Percentiles rank a stretch among this genome's conserved stretches.
These are phyloP conservation scores for Cybosia mesomella DNA, from an alignment of 2,888 invertebrate species.

Conservation along the genomic window DNA sequence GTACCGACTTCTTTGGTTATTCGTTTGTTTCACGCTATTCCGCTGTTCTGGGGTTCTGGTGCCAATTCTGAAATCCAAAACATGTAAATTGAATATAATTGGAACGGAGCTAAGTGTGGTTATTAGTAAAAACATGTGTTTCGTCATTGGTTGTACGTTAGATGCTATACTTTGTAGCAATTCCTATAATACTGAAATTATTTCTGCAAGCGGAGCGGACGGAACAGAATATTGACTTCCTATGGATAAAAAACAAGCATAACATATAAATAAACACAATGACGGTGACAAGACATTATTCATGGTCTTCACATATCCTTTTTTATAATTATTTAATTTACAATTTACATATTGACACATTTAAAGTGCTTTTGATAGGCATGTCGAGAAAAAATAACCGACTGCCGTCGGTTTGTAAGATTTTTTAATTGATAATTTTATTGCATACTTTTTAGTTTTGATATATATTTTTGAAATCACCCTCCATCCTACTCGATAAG, in stretches of 20 bases:
- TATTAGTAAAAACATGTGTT: conserved; percentile 34
- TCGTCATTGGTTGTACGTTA: conserved; percentile 24
- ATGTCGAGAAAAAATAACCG: too few species aligned
- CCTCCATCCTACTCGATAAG: too few species aligned
- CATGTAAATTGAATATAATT: conserved; percentile 50
- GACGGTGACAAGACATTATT: background rate
- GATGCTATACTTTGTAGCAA: conserved; percentile 21
- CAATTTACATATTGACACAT: too few species aligned
- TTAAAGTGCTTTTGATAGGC: too few species aligned
- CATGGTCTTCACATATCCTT: background rate
- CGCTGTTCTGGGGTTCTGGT: conserved; percentile 61
- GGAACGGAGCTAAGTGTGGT: conserved; percentile 50
- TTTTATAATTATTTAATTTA: too few species aligned
- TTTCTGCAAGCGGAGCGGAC: background rate
- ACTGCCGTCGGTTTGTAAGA: too few species aligned
- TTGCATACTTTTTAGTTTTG: too few species aligned
- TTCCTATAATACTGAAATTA: conserved; percentile 12
- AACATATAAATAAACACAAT: background rate
- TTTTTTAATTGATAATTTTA: too few species aligned
- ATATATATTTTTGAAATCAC: too few species aligned
- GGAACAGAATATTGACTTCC: background rate
- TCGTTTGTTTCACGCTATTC: conserved; percentile 63
- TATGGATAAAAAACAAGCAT: background rate
- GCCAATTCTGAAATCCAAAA: conserved; percentile 75
- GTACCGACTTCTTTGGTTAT: conserved; percentile 66